These are phyloP conservation scores for Monoplex corrugatus DNA, from an alignment of 2,888 invertebrate species.

Conservation along the genomic window DNA sequence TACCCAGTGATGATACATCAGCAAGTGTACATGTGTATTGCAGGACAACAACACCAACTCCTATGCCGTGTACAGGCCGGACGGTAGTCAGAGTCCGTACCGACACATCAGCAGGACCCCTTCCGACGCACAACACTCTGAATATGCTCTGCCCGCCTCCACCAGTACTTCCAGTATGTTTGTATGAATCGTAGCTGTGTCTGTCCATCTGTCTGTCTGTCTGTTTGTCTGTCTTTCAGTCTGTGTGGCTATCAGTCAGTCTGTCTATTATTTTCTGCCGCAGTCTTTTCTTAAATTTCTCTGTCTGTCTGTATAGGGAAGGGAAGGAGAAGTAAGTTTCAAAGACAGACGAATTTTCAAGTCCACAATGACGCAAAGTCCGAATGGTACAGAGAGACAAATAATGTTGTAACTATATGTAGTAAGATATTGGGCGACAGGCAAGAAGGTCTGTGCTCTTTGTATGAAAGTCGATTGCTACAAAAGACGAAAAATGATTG, in stretches of 20 bases:
- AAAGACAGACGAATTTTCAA: too few relatives aligned
- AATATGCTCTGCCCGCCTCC: conserved; percentile 52
- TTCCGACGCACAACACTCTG: conserved; percentile 45
- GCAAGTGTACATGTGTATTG: background rate
- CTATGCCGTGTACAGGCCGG: conserved; percentile 36
- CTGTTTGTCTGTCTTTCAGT: background rate
- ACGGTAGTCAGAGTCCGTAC: conserved; percentile 44
- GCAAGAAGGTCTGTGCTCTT: too few relatives aligned
- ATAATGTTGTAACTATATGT: too few relatives aligned
- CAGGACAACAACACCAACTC: conserved; percentile 34
- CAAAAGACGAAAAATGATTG: too few relatives aligned
- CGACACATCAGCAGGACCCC: conserved; percentile 7
- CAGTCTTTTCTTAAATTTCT: background rate
- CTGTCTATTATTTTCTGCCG: background rate
- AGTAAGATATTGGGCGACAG: too few relatives aligned
- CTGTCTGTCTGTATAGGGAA: too few relatives aligned
- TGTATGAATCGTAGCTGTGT: too few relatives aligned
- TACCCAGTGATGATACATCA: too few relatives aligned
- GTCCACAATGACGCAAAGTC: too few relatives aligned
- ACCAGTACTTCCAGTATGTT: conserved; percentile 40
- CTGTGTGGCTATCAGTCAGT: background rate
- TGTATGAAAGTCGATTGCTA: too few relatives aligned
- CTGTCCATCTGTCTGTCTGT: background rate
- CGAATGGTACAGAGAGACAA: too few relatives aligned
- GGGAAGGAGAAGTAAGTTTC: too few relatives aligned